phyloP scores from a whole-genome alignment of 2,113 vertebrate species.

The Meles meles region DNA sequence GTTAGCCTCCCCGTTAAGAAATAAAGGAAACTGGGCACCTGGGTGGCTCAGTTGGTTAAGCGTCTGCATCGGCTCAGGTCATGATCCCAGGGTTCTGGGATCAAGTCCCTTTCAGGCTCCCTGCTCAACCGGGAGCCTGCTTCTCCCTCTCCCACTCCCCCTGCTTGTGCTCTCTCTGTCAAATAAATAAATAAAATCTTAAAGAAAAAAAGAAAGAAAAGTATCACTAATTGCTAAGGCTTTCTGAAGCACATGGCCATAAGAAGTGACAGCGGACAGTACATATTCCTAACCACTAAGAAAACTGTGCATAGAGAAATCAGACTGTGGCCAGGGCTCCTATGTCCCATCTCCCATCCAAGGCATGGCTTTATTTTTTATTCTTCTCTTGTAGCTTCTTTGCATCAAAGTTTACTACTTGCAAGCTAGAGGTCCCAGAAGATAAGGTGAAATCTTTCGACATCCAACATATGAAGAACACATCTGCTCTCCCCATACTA shows the following conservation, averaged over 20 bases:
- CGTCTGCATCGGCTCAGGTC: no score
- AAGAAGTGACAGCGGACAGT: background rate
- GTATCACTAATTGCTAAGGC: background rate
- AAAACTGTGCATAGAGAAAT: background rate
- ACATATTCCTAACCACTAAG: background rate
- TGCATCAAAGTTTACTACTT: background rate
- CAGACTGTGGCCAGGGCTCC: background rate
- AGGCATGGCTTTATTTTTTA: background rate
- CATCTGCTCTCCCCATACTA: background rate
- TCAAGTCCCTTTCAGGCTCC: no score
- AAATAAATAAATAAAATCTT: no score
- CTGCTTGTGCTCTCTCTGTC: no score
- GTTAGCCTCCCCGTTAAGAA: background rate
- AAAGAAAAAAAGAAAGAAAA: background rate
- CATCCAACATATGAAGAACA: background rate
- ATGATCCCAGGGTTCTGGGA: no score
- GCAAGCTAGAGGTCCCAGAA: background rate
- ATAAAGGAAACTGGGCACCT: background rate
- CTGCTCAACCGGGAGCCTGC: no score
- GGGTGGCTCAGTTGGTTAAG: no score
- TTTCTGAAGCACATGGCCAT: background rate
- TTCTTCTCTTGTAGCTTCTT: background rate
- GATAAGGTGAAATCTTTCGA: background rate
- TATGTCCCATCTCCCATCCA: background rate
- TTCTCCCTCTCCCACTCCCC: no score